Evolutionary conservation across 2,888 invertebrate genomes (phyloP), one percentile per base, ranked within the genome.

Genomic region (Epinotia nisella): DNA sequence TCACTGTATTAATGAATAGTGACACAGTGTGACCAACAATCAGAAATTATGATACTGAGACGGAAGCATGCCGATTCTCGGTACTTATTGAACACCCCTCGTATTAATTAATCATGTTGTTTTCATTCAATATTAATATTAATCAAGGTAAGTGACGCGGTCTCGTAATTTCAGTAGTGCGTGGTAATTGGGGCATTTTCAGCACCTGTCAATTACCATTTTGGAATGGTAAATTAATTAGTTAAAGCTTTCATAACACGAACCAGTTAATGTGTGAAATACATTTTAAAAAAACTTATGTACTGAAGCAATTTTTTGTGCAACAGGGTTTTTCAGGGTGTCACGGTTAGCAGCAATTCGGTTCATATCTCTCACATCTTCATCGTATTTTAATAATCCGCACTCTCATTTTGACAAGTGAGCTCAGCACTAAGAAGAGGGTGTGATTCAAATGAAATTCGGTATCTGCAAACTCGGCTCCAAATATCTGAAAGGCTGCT

Each of bases 191-290:
- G 51, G 17, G 35, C 17, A 64, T 51, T 64, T 35, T 35, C 17
- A 53, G 29, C 51, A 35, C 24, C 51, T 64, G 35, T 29, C 51
- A 64, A 35, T 29, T 13, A 17, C 45, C 21, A 21, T 5, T 35
- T 29, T 15, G 29, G 29, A 51, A 51, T 11, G 49, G 51, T 51
- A 29, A 29, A 35, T n/a, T 62, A 29, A 62, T 62, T 64, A 51
- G 7, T 51, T 35, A 29, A 51, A 13, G 2, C 51, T 29, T 24
- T 51, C 10, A 35, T 35, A 51, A 61, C 13, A 35, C 17, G 10
- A n/a, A 17, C 29, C n/a, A 29, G 11, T 21, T 29, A 51, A 21
- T n/a, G 21, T 10, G 10, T 13, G 1, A 10, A 21, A 49, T 24
- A 3, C n/a, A n/a, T n/a, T 24, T 24, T 24, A 24, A 24, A 35